A percentile compares a stretch with the other conserved stretches of the same genome.
Evolutionary conservation across 2,797 vertebrate genomes (phyloP).

Genomic region (Ctenopoma multispine): DNA sequence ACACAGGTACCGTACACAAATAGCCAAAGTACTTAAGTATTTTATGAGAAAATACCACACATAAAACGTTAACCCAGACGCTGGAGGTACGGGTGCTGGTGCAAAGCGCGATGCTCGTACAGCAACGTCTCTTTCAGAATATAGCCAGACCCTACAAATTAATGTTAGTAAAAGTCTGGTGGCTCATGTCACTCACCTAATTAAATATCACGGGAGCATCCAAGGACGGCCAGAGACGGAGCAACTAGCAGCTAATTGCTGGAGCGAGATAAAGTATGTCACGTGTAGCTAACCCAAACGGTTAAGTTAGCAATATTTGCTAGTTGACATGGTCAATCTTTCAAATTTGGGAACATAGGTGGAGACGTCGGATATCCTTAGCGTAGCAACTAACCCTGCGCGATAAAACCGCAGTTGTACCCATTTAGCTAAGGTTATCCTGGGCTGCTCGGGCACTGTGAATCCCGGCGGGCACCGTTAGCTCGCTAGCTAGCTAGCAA

Average conservation of each 20-base stretch:
- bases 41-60: background rate
- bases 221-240: slow-evolving; percentile 58
- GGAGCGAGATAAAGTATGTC: slow-evolving; percentile 60
- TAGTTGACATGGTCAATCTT: slow-evolving; percentile 53
- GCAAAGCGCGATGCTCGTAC: slow-evolving; percentile 29
- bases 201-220: slow-evolving; percentile 74
- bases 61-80: background rate
- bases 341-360: slow-evolving; percentile 44
- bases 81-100: slow-evolving; percentile 3
- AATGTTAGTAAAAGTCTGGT: slow-evolving; percentile 24
- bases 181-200: slow-evolving; percentile 70
- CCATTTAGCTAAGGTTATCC: slow-evolving; percentile 67
- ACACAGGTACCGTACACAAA: background rate
- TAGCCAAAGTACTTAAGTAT: background rate
- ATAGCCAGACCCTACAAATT: slow-evolving; percentile 52
- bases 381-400: slow-evolving; percentile 33
- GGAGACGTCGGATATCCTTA: slow-evolving; percentile 25
- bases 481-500: slow-evolving; percentile 72
- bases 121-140: slow-evolving; percentile 30
- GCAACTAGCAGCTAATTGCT: slow-evolving; percentile 21
- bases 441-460: slow-evolving; percentile 25
- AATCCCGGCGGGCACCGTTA: slow-evolving; percentile 54
- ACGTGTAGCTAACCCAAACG: slow-evolving; percentile 70
- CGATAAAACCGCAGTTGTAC: slow-evolving; percentile 34
- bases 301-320: slow-evolving; percentile 65